Evolutionary conservation across 1,140 invertebrate genomes (phyloP).

Genomic region (Heterodera schachtii): DNA sequence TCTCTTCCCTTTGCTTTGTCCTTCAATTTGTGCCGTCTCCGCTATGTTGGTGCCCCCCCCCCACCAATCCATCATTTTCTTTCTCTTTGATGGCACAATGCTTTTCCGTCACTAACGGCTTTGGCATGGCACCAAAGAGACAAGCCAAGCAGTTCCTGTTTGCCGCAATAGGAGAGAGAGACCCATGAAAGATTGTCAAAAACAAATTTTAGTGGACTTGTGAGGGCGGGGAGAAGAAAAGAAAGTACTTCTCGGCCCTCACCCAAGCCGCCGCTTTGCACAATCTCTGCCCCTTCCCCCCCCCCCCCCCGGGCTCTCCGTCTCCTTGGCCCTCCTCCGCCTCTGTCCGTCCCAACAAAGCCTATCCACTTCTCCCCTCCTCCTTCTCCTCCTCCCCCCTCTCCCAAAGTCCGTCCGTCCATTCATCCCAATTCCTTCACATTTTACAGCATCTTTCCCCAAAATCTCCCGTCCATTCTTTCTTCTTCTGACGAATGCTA

Average conservation of each 20-base stretch:
- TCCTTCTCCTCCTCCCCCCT: too few species aligned
- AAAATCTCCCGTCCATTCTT: not conserved
- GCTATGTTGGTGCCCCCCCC: not conserved
- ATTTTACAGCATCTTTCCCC: slow-evolving; percentile 4
- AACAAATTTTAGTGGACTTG: not conserved
- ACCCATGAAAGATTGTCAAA: not conserved
- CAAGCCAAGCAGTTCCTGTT: not conserved
- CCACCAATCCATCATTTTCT: not conserved
- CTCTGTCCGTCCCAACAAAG: slow-evolving; percentile 1
- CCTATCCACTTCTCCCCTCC: not conserved
- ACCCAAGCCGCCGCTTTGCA: not conserved
- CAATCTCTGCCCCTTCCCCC: too few species aligned
- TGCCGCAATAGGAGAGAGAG: not conserved
- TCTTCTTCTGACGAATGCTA: not conserved
- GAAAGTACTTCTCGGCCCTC: not conserved
- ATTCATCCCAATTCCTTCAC: slow-evolving; percentile 16
- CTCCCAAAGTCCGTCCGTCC: not conserved
- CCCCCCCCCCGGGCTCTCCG: too few species aligned
- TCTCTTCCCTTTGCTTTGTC: not conserved
- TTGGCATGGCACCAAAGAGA: not conserved
- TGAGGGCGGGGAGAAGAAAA: not conserved
- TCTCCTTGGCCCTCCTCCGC: too few species aligned
- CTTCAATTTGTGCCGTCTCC: not conserved
- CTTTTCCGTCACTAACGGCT: not conserved
- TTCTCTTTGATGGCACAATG: not conserved